Percentiles rank a stretch among this genome's conserved stretches.
Conservation (phyloP, 2,888 invertebrate genomes). For the Metacarcinus magister region DNA sequence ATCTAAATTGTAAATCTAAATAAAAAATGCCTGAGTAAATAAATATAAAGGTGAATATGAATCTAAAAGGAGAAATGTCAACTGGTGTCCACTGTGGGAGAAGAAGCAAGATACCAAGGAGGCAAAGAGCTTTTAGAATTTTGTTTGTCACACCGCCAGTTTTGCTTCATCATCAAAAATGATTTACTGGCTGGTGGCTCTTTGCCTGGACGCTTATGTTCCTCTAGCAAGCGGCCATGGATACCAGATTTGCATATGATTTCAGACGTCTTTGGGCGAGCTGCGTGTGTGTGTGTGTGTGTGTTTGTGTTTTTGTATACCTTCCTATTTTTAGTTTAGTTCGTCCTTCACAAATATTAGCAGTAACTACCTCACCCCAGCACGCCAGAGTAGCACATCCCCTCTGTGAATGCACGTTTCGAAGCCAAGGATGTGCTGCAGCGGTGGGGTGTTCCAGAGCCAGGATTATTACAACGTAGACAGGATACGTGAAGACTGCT, state of each 20-base stretch:
- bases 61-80: background rate
- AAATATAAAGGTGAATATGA: background rate
- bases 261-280: background rate
- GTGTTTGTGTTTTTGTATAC: background rate
- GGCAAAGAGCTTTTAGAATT: slow-evolving; percentile 5
- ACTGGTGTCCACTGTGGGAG: background rate
- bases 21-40: background rate
- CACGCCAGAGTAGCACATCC: background rate
- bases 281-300: slow-evolving; percentile 18
- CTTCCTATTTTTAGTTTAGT: background rate
- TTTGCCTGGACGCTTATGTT: background rate
- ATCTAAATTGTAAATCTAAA: background rate
- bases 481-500: background rate
- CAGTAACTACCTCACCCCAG: background rate
- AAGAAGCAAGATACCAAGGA: background rate
- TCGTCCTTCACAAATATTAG: background rate
- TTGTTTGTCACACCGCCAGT: slow-evolving; percentile 27
- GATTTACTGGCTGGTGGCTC: slow-evolving; percentile 16
- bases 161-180: slow-evolving; percentile 8
- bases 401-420: background rate
- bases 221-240: background rate
- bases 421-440: background rate
- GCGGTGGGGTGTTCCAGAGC: background rate
- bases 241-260: background rate
- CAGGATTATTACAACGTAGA: background rate